Evolutionary conservation across 1,140 invertebrate species (phyloP).

Genomic region (Calephelis nemesis): DNA sequence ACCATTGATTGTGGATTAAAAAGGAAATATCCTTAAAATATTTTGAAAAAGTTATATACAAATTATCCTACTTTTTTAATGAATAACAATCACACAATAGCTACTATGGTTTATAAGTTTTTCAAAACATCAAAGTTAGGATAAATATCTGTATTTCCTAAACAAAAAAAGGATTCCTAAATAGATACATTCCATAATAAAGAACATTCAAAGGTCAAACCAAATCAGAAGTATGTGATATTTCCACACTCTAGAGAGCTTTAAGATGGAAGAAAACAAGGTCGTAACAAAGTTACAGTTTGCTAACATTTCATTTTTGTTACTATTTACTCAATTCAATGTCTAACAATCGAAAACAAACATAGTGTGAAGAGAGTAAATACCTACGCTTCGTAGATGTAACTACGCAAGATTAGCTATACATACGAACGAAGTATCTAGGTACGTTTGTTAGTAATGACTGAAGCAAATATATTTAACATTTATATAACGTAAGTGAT

Average conservation of each 20-base stretch:
- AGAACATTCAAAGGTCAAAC: neutral
- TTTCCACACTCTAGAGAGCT: neutral
- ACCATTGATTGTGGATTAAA: too few relatives aligned
- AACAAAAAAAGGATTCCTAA: too few relatives aligned
- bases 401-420: constrained; percentile 18
- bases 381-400: constrained; percentile 10
- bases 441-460: too few relatives aligned
- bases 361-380: constrained; percentile 22
- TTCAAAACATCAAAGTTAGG: too few relatives aligned
- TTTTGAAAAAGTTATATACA: too few relatives aligned
- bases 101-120: too few relatives aligned
- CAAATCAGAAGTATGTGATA: neutral
- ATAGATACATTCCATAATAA: neutral
- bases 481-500: too few relatives aligned
- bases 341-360: constrained; percentile 21
- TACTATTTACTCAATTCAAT: constrained; percentile 23
- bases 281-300: constrained; percentile 12
- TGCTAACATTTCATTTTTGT: constrained; percentile 10
- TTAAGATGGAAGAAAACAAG: constrained; percentile 8
- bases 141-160: too few relatives aligned
- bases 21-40: too few relatives aligned
- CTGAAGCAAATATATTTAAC: too few relatives aligned
- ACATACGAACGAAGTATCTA: constrained; percentile 21
- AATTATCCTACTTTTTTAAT: too few relatives aligned
- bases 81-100: too few relatives aligned